Base-by-base conservation (phyloP, 2,113 vertebrate genomes). In the Carlito syrichta region DNA sequence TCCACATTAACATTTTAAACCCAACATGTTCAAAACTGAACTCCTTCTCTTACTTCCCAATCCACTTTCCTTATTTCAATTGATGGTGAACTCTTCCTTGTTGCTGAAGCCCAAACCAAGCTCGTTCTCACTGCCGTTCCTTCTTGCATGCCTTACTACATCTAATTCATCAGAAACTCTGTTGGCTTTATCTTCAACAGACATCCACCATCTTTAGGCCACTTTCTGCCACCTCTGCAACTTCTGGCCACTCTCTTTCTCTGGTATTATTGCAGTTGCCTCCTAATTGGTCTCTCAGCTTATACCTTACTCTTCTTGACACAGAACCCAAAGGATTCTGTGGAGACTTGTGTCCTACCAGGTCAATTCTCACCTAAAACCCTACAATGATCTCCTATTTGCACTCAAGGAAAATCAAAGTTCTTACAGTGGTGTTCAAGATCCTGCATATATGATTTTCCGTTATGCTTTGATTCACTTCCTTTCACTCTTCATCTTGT, bases 351-450 rank as follows among this genome's bases (percentile, higher is more conserved):
- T 63, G 9, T 12, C 56, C 69, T 43, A 38, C 52, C 23, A n/a
- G 32, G 8, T 40, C 63, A 71, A n/a, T n/a, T 52, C 27, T 82
- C 66, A 32, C 40, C 48, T 14, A 30, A 22, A 12, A 27, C 35
- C 19, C 11, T n/a, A 2, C 1, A 1, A 13, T 30, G 58, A 86
- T n/a, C 77, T n/a, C 43, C 45, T 30, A 6, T 0, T 20, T 10
- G 68, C 73, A 14, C 68, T 83, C 43, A 27, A 35, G 58, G 54
- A 54, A 43, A 77, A 96, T 73, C 43, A 1, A 3, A 13, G 13
- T 23, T 81, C 50, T 48, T n/a, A 23, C 1, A 20, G 62, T 25
- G 52, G 43, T 13, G 6, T 22, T 48, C 32, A 2, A 20, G 40
- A n/a, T 11, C 30, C n/a, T 22, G 6, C 10, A 12, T 17, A 43